Base-by-base conservation (phyloP, 2,113 vertebrate genomes). In the Burhinus bistriatus region DNA sequence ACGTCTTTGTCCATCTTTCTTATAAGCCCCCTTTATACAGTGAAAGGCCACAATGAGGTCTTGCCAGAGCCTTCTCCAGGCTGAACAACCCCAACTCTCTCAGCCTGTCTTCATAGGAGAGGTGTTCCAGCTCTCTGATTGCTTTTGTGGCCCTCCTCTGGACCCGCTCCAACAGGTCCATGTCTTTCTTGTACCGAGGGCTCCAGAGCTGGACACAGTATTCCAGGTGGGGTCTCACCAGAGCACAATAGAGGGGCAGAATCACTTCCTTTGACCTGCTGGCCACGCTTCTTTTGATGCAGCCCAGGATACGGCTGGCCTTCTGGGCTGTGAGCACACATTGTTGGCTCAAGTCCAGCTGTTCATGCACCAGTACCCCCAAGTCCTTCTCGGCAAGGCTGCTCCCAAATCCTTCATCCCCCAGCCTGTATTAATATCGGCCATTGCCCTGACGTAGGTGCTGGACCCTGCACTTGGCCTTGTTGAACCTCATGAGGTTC, bases 401-500 rank as follows among this genome's bases (percentile, higher is more conserved):
- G 65, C 32, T 52, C 23, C 34, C 42, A 38, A 66, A 8, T 15
- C 7, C 4, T 27, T 49, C 11, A 13, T 11, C 14, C 26, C 16
- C 15, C 32, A 16, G 6, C 3, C 38, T 55, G 9, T 65, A 32
- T 6, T 65, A 8, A 64, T 65, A 65, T 9, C 9, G 5, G 21
- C 7, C 2, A 4, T 17, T 52, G 32, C 20, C 20, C 12, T 1
- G 1, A 25, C 8, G 2, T 16, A 55, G 3, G 6, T 30, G 32
- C 49, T 26, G 34, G 27, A 68, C 8, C 20, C 25, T 59, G 25
- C 30, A 36, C 45, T 52, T 87, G 29, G 40, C 26, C 20, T 57
- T 73, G 14, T 15, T 51, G 59, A 52, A 58, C 7, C 14, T n/a
- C 61, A 38, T 13, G 7, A 58, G 8, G 12, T 32, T 71, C 32